These are phyloP conservation scores for Ispidina picta DNA, from an alignment of 2,797 vertebrate species.

Conservation along the genomic window DNA sequence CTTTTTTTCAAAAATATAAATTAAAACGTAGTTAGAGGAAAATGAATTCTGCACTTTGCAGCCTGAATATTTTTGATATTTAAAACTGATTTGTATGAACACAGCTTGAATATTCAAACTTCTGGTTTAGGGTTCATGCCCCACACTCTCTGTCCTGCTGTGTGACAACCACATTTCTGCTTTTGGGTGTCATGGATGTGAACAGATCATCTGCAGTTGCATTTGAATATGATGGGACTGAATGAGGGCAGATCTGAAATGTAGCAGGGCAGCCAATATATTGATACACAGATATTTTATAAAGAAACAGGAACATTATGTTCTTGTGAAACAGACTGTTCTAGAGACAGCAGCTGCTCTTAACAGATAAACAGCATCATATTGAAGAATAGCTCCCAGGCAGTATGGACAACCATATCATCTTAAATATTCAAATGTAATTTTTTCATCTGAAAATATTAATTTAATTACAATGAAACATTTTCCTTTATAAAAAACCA, in stretches of 20 bases:
- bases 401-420: neutral
- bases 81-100: neutral
- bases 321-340: accelerated
- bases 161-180: neutral
- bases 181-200: neutral
- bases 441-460: neutral
- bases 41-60: neutral
- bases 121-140: neutral
- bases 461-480: neutral
- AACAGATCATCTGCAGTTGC: neutral
- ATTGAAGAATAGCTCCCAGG: neutral
- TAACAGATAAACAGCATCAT: neutral
- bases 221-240: neutral
- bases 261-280: neutral
- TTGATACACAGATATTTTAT: neutral
- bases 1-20: neutral
- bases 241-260: neutral
- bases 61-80: neutral
- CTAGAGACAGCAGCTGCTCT: neutral
- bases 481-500: slow-evolving; percentile 1
- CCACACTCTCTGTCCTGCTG: no score
- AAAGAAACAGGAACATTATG: neutral
- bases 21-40: neutral
- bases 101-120: neutral
- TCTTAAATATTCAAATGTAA: slow-evolving; percentile 13